Conservation (phyloP, 2,888 invertebrate species). For the Altica lythri region DNA sequence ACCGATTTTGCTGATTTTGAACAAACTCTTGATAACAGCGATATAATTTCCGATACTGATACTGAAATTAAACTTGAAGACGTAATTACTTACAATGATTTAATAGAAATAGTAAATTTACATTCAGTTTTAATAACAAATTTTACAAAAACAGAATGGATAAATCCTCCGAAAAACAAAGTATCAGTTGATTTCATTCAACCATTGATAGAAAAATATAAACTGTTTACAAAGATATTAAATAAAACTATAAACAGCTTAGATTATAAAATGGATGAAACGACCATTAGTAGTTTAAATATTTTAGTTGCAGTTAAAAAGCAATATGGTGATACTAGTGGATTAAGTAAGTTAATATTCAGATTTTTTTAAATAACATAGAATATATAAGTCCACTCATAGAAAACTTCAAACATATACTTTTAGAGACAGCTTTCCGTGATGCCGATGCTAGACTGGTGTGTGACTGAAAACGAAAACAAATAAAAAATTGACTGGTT, state of each 20-base stretch:
- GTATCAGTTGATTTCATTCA: conserved; percentile 55
- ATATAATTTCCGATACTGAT: conserved; percentile 38
- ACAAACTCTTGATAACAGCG: conserved; percentile 33
- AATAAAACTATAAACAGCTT: conserved; percentile 61
- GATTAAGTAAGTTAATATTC: conserved; percentile 42
- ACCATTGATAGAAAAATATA: conserved; percentile 65
- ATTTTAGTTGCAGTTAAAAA: conserved; percentile 63
- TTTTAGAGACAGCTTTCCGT: too few species aligned
- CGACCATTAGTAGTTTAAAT: conserved; percentile 63
- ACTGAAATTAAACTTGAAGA: conserved; percentile 24
- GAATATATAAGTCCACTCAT: too few species aligned
- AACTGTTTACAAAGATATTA: conserved; percentile 63
- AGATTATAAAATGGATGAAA: conserved; percentile 61
- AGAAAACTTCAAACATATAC: too few species aligned
- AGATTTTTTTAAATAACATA: too few species aligned
- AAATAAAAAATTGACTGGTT: too few species aligned
- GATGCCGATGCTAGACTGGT: too few species aligned
- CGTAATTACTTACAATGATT: conserved; percentile 61
- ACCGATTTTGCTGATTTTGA: conserved; percentile 72
- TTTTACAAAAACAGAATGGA: conserved; percentile 67
- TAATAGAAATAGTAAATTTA: conserved; percentile 64
- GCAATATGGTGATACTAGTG: conserved; percentile 55
- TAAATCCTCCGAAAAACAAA: conserved; percentile 57
- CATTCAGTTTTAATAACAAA: conserved; percentile 65
- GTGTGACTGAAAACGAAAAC: too few species aligned